phyloP scores from a whole-genome alignment of 2,113 vertebrate genomes.

The Coptodon bakossiorum region DNA sequence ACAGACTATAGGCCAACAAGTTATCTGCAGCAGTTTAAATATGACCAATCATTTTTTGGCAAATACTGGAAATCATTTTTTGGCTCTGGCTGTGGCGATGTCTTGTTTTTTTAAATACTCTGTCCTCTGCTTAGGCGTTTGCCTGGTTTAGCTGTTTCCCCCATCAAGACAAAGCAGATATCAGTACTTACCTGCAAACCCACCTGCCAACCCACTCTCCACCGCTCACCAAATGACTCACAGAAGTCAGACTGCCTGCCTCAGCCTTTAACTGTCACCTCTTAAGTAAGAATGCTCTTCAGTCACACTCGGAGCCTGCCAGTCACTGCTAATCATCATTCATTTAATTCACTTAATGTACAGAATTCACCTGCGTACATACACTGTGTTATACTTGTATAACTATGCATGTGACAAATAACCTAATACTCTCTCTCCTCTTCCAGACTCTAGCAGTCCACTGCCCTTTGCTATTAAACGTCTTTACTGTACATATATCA shows the following conservation, averaged over 20 bases:
- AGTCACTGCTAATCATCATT: not conserved
- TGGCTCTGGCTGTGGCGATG: not conserved
- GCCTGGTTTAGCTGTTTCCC: not conserved
- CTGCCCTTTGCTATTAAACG: not conserved
- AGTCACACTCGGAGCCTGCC: not conserved
- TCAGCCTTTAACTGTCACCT: not conserved
- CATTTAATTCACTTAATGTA: not conserved
- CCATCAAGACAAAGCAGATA: not conserved
- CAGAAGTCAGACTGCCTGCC: not conserved
- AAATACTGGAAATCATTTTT: not conserved
- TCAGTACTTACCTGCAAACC: not conserved
- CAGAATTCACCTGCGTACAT: not conserved
- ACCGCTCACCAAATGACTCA: not conserved
- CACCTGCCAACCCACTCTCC: not conserved
- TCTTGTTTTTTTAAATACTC: not conserved
- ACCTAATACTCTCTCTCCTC: not conserved
- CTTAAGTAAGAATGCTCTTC: not conserved
- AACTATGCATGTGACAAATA: no score
- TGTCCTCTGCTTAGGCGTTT: not conserved
- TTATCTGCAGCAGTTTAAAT: not conserved
- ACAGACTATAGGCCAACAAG: not conserved
- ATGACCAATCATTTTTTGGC: not conserved
- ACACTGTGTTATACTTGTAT: no score
- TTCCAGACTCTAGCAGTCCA: not conserved
- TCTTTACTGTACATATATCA: not conserved